These are phyloP conservation scores for Brachypalpus laphriformis DNA, from an alignment of 2,888 invertebrate species.

Conservation along the genomic window DNA sequence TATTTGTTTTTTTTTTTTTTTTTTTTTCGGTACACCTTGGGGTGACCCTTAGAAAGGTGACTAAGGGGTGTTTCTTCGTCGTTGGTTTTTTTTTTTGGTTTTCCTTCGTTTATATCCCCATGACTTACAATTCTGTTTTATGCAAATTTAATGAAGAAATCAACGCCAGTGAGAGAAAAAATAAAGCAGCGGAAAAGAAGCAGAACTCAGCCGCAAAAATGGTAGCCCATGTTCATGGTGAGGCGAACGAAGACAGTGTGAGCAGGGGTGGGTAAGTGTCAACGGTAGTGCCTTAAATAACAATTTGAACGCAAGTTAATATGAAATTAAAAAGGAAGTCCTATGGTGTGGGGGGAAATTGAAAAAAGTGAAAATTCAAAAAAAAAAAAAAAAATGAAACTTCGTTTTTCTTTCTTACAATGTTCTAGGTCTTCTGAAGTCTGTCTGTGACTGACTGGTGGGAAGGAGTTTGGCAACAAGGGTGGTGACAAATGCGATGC, in stretches of 20 bases:
- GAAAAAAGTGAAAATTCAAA: not conserved
- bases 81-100: not conserved
- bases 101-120: not conserved
- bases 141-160: slow-evolving; percentile 64
- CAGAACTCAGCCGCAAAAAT: slow-evolving; percentile 14
- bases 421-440: not conserved
- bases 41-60: slow-evolving; percentile 20
- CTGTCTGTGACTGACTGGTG: not conserved
- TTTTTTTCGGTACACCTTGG: not conserved
- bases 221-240: not conserved
- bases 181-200: not conserved
- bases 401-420: not conserved
- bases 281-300: slow-evolving; percentile 57
- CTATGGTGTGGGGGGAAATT: not conserved
- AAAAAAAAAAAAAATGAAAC: slow-evolving; percentile 3
- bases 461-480: not conserved
- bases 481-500: slow-evolving; percentile 3
- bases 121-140: slow-evolving; percentile 47
- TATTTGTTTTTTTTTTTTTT: slow-evolving; percentile 3
- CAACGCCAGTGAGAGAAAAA: slow-evolving; percentile 3
- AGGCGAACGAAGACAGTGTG: not conserved
- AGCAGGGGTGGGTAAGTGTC: slow-evolving; percentile 1
- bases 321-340: slow-evolving; percentile 31
- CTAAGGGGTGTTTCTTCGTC: not conserved
- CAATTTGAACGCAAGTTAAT: slow-evolving; percentile 44